A percentile compares a stretch with the other conserved stretches of the same genome.
These are phyloP conservation scores for Chionomys nivalis DNA, from an alignment of 2,113 vertebrate species.

Conservation along the genomic window DNA sequence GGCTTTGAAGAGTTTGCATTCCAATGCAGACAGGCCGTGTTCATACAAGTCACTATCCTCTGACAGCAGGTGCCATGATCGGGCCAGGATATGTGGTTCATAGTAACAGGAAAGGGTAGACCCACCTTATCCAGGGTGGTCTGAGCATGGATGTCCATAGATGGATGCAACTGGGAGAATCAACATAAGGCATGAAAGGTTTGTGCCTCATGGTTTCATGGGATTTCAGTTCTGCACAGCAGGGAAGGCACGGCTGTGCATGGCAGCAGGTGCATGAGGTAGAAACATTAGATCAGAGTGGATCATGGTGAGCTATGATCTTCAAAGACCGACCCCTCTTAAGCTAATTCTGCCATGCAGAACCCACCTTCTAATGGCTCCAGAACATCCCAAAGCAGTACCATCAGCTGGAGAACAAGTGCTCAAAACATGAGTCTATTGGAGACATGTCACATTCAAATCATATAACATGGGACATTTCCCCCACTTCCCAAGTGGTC, in stretches of 20 bases:
- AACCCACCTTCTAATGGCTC: background rate
- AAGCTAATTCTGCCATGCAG: background rate
- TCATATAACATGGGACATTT: background rate
- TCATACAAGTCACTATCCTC: background rate
- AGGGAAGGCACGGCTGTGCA: background rate
- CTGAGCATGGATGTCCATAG: background rate
- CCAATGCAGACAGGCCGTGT: background rate
- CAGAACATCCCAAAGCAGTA: too few species aligned
- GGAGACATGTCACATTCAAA: background rate
- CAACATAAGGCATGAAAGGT: background rate
- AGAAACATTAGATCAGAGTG: background rate
- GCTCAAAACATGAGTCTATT: background rate
- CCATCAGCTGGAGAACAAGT: background rate
- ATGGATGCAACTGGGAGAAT: background rate
- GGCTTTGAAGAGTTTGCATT: background rate
- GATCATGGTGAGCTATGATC: background rate
- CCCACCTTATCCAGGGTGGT: background rate
- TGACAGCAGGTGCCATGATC: background rate
- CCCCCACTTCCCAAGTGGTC: too few species aligned
- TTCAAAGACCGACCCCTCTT: background rate
- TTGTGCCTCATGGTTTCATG: background rate
- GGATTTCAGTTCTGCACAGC: background rate
- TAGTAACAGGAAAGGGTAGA: background rate
- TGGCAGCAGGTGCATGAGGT: too few species aligned
- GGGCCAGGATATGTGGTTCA: background rate